phyloP scores from a whole-genome alignment of 2,888 invertebrate genomes.

The Rapana venosa region DNA sequence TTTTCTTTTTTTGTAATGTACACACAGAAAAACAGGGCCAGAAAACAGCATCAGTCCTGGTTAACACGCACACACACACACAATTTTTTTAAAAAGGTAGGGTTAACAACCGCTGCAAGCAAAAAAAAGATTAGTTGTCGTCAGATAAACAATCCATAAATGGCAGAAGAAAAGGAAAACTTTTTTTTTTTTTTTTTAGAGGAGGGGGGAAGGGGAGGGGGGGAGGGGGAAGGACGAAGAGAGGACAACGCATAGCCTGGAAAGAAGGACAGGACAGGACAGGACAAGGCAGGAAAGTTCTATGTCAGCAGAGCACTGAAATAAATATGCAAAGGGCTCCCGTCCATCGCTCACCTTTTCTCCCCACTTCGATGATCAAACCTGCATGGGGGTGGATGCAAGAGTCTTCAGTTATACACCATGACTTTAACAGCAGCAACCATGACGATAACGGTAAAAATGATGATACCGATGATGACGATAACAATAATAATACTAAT shows the following conservation, averaged over 20 bases:
- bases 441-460: too few species aligned
- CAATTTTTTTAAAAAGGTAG: not conserved
- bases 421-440: not conserved
- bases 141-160: not conserved
- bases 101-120: not conserved
- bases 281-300: not conserved
- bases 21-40: not conserved
- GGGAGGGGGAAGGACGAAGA: not conserved
- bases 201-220: not conserved
- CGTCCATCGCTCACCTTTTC: conserved; percentile 47
- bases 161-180: too few species aligned
- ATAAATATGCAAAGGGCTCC: not conserved
- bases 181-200: too few species aligned
- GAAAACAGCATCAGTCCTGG: not conserved
- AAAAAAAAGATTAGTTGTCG: not conserved
- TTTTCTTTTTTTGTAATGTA: not conserved
- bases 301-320: not conserved
- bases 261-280: not conserved
- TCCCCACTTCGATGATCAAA: conserved; percentile 45
- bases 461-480: too few species aligned
- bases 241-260: not conserved
- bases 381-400: conserved; percentile 31
- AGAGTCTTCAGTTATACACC: not conserved
- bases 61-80: not conserved
- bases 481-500: too few species aligned